These are phyloP conservation scores for Apamea monoglypha DNA, from an alignment of 2,888 invertebrate genomes.

Conservation along the genomic window DNA sequence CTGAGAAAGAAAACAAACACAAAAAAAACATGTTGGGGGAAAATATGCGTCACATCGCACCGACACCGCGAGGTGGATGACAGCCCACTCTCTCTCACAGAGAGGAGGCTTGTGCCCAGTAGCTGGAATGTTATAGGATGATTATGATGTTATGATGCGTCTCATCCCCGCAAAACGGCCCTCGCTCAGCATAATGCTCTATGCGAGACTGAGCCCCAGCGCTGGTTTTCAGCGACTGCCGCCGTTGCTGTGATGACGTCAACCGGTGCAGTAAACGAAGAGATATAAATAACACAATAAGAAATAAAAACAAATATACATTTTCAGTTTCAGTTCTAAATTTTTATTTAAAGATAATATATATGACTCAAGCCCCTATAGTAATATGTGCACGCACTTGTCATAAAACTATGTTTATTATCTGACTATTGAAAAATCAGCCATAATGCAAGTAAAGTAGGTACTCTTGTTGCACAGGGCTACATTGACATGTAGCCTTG, in stretches of 20 bases:
- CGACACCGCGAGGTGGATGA: no score
- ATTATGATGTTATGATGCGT: no score
- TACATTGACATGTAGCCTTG: conserved; percentile 28
- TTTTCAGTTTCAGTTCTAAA: neutral
- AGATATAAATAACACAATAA: neutral
- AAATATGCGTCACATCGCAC: no score
- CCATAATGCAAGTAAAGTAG: neutral
- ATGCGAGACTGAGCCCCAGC: neutral
- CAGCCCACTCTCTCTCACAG: no score
- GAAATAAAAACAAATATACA: neutral
- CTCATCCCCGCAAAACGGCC: no score
- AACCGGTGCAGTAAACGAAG: neutral
- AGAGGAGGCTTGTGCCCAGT: no score
- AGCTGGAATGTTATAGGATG: no score
- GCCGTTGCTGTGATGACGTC: neutral
- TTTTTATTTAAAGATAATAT: neutral
- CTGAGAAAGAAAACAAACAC: no score
- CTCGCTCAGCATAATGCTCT: neutral
- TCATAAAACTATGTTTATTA: neutral
- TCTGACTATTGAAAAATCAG: neutral
- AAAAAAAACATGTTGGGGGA: no score
- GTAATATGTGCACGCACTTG: neutral
- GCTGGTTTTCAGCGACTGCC: neutral
- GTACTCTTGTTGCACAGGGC: no score
- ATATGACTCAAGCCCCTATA: neutral